These are phyloP conservation scores for Drosophila sechellia DNA, from an alignment of 1,140 invertebrate species.

Conservation along the genomic window DNA sequence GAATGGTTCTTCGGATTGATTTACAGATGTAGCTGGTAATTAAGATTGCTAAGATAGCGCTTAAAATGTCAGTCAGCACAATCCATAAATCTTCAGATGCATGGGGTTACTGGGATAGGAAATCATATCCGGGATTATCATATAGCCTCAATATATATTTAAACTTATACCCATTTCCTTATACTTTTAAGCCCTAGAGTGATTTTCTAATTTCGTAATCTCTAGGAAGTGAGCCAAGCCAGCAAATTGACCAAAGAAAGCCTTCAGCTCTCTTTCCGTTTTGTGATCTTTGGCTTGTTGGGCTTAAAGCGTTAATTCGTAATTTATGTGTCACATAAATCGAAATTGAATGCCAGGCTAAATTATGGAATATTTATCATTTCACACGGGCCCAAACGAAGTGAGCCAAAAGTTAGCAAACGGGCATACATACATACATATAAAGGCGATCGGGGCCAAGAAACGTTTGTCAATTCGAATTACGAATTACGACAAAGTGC, in stretches of 20 bases:
- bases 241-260: conserved; percentile 36
- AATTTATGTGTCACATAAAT: conserved; percentile 84
- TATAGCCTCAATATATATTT: background rate
- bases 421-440: conserved; percentile 1
- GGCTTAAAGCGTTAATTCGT: conserved; percentile 84
- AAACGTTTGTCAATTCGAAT: conserved; percentile 82
- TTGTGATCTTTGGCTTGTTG: conserved; percentile 24
- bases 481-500: conserved; percentile 83
- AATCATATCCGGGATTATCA: background rate
- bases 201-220: conserved; percentile 14
- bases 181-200: background rate
- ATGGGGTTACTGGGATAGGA: background rate
- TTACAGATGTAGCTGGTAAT: conserved; percentile 30
- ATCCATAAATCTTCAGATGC: background rate
- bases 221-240: conserved; percentile 25
- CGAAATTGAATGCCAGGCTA: conserved; percentile 84
- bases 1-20: conserved; percentile 26
- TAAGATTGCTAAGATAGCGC: conserved; percentile 24
- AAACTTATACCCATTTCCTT: background rate
- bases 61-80: conserved; percentile 20
- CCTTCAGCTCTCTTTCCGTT: background rate
- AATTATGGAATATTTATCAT: conserved; percentile 85
- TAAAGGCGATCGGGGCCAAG: conserved; percentile 27
- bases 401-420: conserved; percentile 20
- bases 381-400: conserved; percentile 45